A percentile compares a stretch with the other conserved stretches of the same genome.
phyloP scores from a whole-genome alignment of 2,797 vertebrate species.

The Darevskia nairensis region DNA sequence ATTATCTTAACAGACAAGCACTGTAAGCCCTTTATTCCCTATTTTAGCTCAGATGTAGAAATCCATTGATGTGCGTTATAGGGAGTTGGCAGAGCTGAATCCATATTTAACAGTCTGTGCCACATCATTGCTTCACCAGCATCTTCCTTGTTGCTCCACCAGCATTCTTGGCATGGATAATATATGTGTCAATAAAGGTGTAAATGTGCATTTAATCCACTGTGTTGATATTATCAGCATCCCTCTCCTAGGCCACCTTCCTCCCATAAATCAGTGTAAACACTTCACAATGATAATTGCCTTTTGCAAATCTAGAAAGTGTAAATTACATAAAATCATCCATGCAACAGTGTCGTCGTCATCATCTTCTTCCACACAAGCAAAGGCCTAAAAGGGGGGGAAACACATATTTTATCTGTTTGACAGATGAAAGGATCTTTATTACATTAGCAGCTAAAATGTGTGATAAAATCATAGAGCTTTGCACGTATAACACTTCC shows the following conservation, averaged over 20 bases:
- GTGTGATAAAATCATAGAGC: constrained; percentile 8
- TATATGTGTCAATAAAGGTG: constrained; percentile 80
- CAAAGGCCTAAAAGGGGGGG: constrained; percentile 64
- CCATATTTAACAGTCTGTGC: constrained; percentile 69
- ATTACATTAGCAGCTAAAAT: constrained; percentile 30
- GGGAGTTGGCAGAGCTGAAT: constrained; percentile 61
- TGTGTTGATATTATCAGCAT: constrained; percentile 77
- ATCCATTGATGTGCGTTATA: constrained; percentile 54
- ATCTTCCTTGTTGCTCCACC: constrained; percentile 69
- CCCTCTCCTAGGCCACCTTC: constrained; percentile 75
- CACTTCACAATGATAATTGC: constrained; percentile 64
- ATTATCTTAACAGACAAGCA: constrained; percentile 65
- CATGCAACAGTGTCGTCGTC: constrained; percentile 67
- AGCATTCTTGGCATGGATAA: constrained; percentile 77
- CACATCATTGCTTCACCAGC: constrained; percentile 78
- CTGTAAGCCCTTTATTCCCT: constrained; percentile 56
- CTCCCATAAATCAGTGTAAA: constrained; percentile 80
- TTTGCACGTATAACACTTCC: neutral
- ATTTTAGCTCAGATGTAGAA: constrained; percentile 62
- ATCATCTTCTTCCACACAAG: constrained; percentile 72
- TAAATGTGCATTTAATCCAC: constrained; percentile 81
- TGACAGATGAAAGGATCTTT: constrained; percentile 35
- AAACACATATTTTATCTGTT: constrained; percentile 37
- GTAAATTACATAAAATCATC: constrained; percentile 70
- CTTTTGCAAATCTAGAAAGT: constrained; percentile 69